A percentile compares a stretch with the other conserved stretches of the same genome.
phyloP scores from a whole-genome alignment of 2,113 vertebrate species.

The Dicaeum eximium region DNA sequence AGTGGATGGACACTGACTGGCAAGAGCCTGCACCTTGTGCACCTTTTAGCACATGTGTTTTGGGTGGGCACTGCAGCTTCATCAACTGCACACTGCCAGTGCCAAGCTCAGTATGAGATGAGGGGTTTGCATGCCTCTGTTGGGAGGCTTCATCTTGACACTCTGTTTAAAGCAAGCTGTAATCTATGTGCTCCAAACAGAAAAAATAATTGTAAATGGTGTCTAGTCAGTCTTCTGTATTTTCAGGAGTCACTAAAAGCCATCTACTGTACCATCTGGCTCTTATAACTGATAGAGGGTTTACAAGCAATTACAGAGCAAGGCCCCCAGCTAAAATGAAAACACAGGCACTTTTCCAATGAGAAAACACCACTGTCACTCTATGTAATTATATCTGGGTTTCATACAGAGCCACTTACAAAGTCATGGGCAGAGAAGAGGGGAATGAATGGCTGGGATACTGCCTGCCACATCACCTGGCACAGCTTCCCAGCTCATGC shows the following conservation, averaged over 20 bases:
- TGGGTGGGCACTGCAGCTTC: not conserved
- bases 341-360: not conserved
- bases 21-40: not conserved
- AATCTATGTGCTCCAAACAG: not conserved
- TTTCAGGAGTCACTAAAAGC: not conserved
- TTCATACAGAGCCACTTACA: not conserved
- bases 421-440: accelerated
- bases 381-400: not conserved
- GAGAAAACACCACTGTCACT: not conserved
- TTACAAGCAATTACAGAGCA: not conserved
- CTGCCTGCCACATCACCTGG: not conserved
- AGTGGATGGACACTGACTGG: not conserved
- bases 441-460: not conserved
- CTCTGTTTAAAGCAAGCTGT: not conserved
- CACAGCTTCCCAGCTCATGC: not conserved
- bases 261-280: not conserved
- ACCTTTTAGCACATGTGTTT: accelerated
- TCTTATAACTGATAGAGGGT: not conserved
- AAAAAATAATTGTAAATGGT: not conserved
- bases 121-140: not conserved
- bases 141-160: not conserved
- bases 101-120: accelerated
- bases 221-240: not conserved
- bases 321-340: not conserved
- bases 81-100: accelerated